Percentiles rank a stretch among this genome's conserved stretches.
Conservation (phyloP, 2,888 invertebrate genomes). For the Smittia aterrima region DNA sequence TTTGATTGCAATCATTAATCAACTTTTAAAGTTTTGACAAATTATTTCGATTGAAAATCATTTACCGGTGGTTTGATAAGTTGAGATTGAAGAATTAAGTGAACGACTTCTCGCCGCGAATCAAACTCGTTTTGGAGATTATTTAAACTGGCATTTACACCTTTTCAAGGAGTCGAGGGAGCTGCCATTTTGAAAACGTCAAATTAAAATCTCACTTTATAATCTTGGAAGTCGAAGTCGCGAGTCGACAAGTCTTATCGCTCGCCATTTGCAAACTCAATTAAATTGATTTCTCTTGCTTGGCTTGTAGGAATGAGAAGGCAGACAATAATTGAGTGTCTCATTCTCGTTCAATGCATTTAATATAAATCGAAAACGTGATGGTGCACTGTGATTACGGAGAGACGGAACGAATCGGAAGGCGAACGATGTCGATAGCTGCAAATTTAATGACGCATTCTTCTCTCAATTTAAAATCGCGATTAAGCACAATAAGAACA, state of each 20-base stretch:
- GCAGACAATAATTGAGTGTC: background rate
- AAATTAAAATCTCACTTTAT: background rate
- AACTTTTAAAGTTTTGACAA: conserved; percentile 34
- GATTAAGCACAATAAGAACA: conserved; percentile 3
- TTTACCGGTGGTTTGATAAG: background rate
- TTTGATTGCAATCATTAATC: conserved; percentile 37
- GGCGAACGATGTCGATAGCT: background rate
- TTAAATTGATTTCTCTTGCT: background rate
- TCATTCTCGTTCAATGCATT: background rate
- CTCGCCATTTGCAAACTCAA: conserved; percentile 17
- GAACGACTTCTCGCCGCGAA: background rate
- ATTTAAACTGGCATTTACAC: background rate
- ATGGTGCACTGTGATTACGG: background rate
- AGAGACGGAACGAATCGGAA: background rate
- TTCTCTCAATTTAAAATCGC: conserved; percentile 25
- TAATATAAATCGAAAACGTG: conserved; percentile 8
- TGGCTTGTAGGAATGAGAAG: background rate
- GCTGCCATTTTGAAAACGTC: conserved; percentile 20
- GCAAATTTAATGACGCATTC: background rate
- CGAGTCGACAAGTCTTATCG: background rate
- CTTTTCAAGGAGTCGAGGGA: background rate
- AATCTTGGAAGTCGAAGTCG: conserved; percentile 5
- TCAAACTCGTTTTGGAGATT: background rate
- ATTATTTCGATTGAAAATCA: conserved; percentile 29
- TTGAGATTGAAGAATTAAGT: background rate